Evolutionary conservation across 2,797 vertebrate genomes (phyloP).

Genomic region (Poeciliopsis paucimaculata): DNA sequence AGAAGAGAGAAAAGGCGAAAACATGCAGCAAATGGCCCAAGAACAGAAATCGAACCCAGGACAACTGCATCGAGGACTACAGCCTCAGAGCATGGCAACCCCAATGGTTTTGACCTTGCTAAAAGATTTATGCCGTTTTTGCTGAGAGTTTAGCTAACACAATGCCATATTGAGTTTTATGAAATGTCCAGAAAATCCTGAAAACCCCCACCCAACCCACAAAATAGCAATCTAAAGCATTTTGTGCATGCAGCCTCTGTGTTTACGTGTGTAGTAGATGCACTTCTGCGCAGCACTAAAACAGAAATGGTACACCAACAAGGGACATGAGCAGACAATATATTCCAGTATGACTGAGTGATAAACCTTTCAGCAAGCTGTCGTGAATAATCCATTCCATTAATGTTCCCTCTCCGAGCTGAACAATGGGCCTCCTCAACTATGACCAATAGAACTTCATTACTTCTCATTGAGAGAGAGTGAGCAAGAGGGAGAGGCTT

Average conservation of each 20-base stretch:
- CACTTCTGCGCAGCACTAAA: conserved; percentile 19
- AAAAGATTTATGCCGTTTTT: conserved; percentile 23
- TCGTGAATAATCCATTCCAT: conserved; percentile 75
- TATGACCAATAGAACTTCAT: conserved; percentile 74
- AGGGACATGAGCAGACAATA: conserved; percentile 52
- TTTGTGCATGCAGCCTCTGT: conserved; percentile 1
- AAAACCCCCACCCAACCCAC: background rate
- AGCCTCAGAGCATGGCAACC: too few species aligned
- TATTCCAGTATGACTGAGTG: conserved; percentile 65
- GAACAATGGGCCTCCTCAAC: conserved; percentile 65
- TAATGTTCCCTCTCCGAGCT: conserved; percentile 60
- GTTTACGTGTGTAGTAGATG: conserved; percentile 13
- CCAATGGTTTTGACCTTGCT: background rate
- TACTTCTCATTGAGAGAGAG: conserved; percentile 61
- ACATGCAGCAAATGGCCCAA: too few species aligned
- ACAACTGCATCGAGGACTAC: too few species aligned
- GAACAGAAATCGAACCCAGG: too few species aligned
- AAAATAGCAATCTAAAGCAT: conserved; percentile 2
- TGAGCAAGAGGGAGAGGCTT: conserved; percentile 51
- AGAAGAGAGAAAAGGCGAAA: too few species aligned
- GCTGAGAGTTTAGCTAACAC: conserved; percentile 12
- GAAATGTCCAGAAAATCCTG: conserved; percentile 33
- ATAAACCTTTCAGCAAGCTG: conserved; percentile 74
- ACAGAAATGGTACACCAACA: conserved; percentile 39
- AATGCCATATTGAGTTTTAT: conserved; percentile 23